Evolutionary conservation across 2,888 invertebrate species (phyloP), one percentile per base, ranked within the genome.

Genomic region (Zhuqinia jingwanae): DNA sequence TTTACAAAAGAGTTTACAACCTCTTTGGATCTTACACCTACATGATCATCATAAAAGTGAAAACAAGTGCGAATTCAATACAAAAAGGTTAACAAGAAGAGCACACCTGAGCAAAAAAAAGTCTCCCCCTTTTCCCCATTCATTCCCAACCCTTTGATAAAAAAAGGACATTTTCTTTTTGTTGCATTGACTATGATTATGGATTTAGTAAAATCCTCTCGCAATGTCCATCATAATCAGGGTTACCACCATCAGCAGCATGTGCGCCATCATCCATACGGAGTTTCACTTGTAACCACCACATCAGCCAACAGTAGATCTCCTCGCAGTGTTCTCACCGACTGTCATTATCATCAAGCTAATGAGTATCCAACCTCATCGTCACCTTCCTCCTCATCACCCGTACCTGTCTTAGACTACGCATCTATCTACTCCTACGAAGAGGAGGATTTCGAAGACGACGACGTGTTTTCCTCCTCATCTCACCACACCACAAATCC

Each of bases 191-290:
- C 70, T 63, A 79, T 85, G 78, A 85, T 85, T 85, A 85, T 85
- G 85, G 85, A 85, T 85, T 85, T 79, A 58, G 60, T 60, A 50
- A 84, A 84, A 78, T 78, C 80, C 63, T 30, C 77, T 65, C 65
- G 65, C 50, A 53, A 68, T 81, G 50, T 50, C 68, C 70, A 58
- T 60, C 82, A 58, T 15, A 65, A 75, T 42, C 78, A 47, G 27
- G n/a, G 63, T 73, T 42, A 73, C 53, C 30, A 75, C 20, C 77
- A 50, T 25, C 84, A 68, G 42, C 84, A 68, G 53, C n/a, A 53
- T 10, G 50, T 36, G 6, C 73, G 79, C 25, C 85, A 79, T 27
- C 85, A 85, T 73, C 79, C 79, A n/a, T 79, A 85, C 25, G 47
- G 56, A 25, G 53, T 47, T 53, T 60, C 75, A 25, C 75, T 63